phyloP scores from a whole-genome alignment of 2,113 vertebrate species.

The Clinocottus analis region DNA sequence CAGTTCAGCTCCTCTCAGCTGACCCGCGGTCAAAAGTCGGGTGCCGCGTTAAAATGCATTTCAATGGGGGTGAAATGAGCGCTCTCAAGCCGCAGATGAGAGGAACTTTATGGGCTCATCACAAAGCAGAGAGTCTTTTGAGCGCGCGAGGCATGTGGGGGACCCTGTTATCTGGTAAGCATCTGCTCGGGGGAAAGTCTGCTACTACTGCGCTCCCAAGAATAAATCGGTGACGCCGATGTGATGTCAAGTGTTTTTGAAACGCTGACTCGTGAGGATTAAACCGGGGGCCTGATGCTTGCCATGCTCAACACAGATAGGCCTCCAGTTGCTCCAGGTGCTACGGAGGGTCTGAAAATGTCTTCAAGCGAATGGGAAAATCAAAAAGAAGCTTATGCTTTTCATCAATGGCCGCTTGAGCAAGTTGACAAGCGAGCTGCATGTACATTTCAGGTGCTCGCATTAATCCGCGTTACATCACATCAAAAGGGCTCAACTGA shows the following conservation, averaged over 20 bases:
- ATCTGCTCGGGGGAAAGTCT: conserved; percentile 52
- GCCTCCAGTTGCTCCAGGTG: conserved; percentile 30
- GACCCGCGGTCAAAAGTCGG: conserved; percentile 56
- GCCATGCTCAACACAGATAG: conserved; percentile 8
- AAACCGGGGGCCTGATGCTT: too few species aligned
- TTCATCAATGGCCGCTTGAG: conserved; percentile 25
- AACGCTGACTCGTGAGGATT: too few species aligned
- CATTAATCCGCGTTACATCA: conserved; percentile 38
- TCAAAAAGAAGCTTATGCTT: conserved; percentile 48
- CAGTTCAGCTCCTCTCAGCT: conserved; percentile 56
- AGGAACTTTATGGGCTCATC: conserved; percentile 31
- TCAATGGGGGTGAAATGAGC: conserved; percentile 24
- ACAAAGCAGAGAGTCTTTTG: conserved; percentile 33
- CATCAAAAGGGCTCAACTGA: conserved; percentile 30
- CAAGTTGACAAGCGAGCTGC: conserved; percentile 20
- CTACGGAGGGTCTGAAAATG: conserved; percentile 14
- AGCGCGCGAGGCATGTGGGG: conserved; percentile 41
- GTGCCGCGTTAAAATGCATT: conserved; percentile 24
- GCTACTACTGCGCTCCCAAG: conserved; percentile 51
- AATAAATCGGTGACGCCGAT: conserved; percentile 53
- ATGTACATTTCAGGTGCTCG: conserved; percentile 31
- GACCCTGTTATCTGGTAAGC: conserved; percentile 45
- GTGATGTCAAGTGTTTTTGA: too few species aligned
- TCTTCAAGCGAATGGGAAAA: conserved; percentile 43
- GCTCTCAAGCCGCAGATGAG: conserved; percentile 34